These are phyloP conservation scores for Sciurus vulgaris DNA, from an alignment of 2,797 vertebrate genomes.

Conservation along the genomic window DNA sequence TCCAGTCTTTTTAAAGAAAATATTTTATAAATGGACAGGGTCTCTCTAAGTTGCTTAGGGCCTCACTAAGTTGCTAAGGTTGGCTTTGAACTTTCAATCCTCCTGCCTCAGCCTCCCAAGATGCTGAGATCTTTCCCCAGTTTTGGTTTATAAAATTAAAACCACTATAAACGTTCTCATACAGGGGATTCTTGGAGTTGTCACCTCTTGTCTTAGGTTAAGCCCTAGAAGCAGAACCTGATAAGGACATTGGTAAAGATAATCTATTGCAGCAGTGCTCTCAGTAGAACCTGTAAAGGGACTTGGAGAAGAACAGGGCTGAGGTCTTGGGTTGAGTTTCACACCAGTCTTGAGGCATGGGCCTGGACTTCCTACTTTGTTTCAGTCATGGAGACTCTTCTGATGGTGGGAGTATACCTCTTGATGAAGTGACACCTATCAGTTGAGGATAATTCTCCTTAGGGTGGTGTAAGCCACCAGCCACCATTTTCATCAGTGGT, in stretches of 20 bases:
- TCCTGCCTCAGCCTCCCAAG: too few species aligned
- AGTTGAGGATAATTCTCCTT: neutral
- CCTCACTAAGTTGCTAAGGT: too few species aligned
- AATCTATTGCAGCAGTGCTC: neutral
- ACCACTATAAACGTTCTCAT: neutral
- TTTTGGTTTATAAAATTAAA: too few species aligned
- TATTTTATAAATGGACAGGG: too few species aligned
- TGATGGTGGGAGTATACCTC: neutral
- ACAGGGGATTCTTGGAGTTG: neutral
- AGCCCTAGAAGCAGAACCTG: neutral
- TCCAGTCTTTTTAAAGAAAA: too few species aligned
- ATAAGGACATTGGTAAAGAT: neutral
- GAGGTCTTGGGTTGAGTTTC: neutral
- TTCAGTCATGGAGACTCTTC: neutral
- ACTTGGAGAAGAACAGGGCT: neutral
- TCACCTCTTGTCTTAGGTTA: neutral
- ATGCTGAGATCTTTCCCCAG: neutral
- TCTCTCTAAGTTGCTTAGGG: too few species aligned
- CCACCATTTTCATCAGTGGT: neutral
- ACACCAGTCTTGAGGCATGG: neutral
- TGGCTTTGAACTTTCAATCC: too few species aligned
- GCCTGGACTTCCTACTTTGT: neutral
- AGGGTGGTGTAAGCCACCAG: neutral
- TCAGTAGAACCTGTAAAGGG: neutral
- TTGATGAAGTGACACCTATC: neutral